Percentiles rank a stretch among this genome's conserved stretches.
phyloP scores from a whole-genome alignment of 2,113 vertebrate species.

The Petromus typicus region DNA sequence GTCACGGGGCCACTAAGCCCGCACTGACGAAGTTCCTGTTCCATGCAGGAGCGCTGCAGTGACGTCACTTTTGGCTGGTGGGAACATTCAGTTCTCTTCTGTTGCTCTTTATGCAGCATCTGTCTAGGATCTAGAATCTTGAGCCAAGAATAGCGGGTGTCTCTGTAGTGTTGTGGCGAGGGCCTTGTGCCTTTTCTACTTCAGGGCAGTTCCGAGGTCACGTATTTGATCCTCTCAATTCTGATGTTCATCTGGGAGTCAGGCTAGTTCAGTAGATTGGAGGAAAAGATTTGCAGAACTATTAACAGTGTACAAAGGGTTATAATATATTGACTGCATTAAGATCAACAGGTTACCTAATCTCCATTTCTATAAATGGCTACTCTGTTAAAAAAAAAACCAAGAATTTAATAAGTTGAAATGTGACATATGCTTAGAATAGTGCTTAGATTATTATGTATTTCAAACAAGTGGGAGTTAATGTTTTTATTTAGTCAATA shows the following conservation, averaged over 20 bases:
- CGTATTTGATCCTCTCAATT: not conserved
- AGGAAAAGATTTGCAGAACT: not conserved
- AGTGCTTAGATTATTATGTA: constrained; percentile 17
- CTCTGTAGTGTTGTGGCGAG: accelerated
- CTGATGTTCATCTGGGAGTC: not conserved
- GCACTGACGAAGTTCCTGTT: not conserved
- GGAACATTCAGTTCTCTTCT: not conserved
- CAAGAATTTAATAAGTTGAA: not conserved
- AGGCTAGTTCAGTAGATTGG: not conserved
- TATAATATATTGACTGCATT: not conserved
- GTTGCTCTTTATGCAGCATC: not conserved
- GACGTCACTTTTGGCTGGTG: not conserved
- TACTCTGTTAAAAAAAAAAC: not conserved
- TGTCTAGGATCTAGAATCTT: not conserved
- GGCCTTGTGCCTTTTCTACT: not conserved
- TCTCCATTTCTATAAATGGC: not conserved
- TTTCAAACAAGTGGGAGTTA: constrained; percentile 36
- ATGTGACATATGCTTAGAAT: not conserved
- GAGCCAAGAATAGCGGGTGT: not conserved
- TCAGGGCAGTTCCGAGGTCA: not conserved
- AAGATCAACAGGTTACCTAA: not conserved
- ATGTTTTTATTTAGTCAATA: not conserved
- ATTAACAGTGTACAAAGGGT: not conserved
- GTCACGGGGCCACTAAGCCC: not conserved
- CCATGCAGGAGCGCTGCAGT: not conserved